Percentiles rank a stretch among this genome's conserved stretches.
These are phyloP conservation scores for Botrylloides violaceus DNA, from an alignment of 23 tunicate genomes.

Conservation along the genomic window DNA sequence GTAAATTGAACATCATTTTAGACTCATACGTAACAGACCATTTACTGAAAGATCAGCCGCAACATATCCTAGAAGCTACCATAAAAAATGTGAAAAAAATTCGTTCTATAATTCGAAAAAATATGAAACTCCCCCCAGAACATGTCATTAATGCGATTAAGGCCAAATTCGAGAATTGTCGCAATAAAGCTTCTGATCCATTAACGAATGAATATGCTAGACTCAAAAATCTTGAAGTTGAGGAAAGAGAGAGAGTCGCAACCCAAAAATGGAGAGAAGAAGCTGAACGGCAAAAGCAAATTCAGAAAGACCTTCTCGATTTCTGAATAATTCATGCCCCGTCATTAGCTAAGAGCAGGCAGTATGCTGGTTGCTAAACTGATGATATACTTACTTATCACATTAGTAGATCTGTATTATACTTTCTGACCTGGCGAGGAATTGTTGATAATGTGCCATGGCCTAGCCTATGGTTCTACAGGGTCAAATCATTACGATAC, in stretches of 20 bases:
- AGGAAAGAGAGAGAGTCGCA: constrained; percentile 39
- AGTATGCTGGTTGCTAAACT: too few relatives aligned
- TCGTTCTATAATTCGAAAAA: constrained; percentile 32
- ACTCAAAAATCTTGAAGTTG: constrained; percentile 29
- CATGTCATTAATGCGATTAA: constrained; percentile 12
- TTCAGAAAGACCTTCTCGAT: constrained; percentile 51
- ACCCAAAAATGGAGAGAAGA: constrained; percentile 61
- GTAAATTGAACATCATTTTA: constrained; percentile 43
- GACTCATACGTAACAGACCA: constrained; percentile 76
- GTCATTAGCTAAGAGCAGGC: too few relatives aligned
- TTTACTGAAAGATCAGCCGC: constrained; percentile 48
- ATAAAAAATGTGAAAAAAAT: constrained; percentile 57
- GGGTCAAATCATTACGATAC: too few relatives aligned
- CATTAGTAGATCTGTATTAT: too few relatives aligned
- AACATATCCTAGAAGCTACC: constrained; percentile 33
- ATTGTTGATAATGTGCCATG: too few relatives aligned
- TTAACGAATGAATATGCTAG: constrained; percentile 42
- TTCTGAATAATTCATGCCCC: constrained; percentile 31
- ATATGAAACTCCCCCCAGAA: not conserved
- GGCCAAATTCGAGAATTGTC: constrained; percentile 38
- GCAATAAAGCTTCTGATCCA: constrained; percentile 58
- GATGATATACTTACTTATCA: too few relatives aligned
- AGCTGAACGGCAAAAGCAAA: constrained; percentile 37
- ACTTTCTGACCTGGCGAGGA: too few relatives aligned
- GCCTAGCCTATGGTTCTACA: too few relatives aligned